Conservation (phyloP, 1,140 invertebrate genomes). For the Pogonognathellus flavescens region DNA sequence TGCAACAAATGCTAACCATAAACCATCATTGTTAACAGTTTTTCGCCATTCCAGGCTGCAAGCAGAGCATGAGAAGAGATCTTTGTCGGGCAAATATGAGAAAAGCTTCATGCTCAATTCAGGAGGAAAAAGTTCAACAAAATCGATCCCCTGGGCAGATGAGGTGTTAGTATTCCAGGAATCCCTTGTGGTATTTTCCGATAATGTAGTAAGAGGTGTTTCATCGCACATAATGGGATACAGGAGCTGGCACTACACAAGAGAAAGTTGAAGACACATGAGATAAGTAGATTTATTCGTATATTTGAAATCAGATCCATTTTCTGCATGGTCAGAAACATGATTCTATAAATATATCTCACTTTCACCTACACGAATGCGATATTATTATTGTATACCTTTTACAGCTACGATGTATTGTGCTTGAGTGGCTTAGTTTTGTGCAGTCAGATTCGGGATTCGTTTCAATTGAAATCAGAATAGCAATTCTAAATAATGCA, state of each 20-base stretch:
- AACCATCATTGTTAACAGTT: constrained; percentile 41
- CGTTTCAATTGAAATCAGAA: too few species aligned
- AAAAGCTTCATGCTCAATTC: constrained; percentile 55
- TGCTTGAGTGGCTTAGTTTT: too few species aligned
- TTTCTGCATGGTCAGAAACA: too few species aligned
- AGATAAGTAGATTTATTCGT: too few species aligned
- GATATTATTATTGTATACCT: too few species aligned
- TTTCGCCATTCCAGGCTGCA: constrained; percentile 35
- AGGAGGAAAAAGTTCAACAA: constrained; percentile 52
- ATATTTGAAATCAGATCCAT: too few species aligned
- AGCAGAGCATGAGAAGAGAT: constrained; percentile 36
- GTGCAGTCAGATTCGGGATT: too few species aligned
- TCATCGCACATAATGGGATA: constrained; percentile 10
- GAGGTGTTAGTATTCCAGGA: not conserved
- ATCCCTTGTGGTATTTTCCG: not conserved
- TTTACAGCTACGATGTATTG: too few species aligned
- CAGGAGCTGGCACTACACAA: not conserved
- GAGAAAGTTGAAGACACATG: too few species aligned
- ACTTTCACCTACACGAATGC: too few species aligned
- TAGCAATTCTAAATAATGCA: too few species aligned
- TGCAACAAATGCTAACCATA: constrained; percentile 39
- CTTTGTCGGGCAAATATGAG: constrained; percentile 47
- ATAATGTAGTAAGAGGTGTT: not conserved
- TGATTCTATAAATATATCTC: too few species aligned
- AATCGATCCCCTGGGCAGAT: constrained; percentile 10